These are phyloP conservation scores for Ondatra zibethicus DNA, from an alignment of 2,113 vertebrate species.

Conservation along the genomic window DNA sequence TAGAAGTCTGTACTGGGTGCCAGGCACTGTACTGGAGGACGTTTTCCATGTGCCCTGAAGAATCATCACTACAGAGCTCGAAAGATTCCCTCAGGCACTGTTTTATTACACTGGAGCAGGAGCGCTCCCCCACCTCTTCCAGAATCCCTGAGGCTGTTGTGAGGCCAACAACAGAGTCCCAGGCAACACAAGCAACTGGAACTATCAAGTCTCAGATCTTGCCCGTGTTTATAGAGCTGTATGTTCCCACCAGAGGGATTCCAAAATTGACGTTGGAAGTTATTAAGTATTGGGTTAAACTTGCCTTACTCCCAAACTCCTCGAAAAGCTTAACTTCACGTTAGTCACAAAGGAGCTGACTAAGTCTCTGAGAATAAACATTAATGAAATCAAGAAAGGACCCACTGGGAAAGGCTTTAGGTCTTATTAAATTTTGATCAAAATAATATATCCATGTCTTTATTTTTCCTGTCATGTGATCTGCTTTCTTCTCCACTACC, in stretches of 20 bases:
- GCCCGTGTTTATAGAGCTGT: conserved; percentile 43
- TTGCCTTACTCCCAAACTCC: not conserved
- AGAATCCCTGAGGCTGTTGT: not conserved
- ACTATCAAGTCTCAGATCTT: conserved; percentile 28
- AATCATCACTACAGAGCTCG: not conserved
- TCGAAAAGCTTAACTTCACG: conserved; percentile 4
- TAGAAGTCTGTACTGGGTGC: not conserved
- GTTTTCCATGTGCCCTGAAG: not conserved
- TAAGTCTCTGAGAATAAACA: not conserved
- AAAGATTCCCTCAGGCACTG: not conserved
- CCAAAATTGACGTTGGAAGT: not conserved
- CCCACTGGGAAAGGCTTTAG: not conserved
- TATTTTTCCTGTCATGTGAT: not conserved
- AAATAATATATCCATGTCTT: not conserved
- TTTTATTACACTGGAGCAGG: not conserved
- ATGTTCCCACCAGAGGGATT: not conserved
- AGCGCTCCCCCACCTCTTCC: not conserved
- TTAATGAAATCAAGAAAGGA: conserved; percentile 22
- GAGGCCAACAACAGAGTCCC: conserved; percentile 14
- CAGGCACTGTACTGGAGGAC: not conserved
- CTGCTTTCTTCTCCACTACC: not conserved
- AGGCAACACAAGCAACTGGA: not conserved
- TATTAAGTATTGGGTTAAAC: not conserved
- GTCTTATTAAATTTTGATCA: not conserved
- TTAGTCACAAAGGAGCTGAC: conserved; percentile 9